Base-by-base conservation (phyloP, 2,113 vertebrate genomes). In the Gallinago paraguaiae region DNA sequence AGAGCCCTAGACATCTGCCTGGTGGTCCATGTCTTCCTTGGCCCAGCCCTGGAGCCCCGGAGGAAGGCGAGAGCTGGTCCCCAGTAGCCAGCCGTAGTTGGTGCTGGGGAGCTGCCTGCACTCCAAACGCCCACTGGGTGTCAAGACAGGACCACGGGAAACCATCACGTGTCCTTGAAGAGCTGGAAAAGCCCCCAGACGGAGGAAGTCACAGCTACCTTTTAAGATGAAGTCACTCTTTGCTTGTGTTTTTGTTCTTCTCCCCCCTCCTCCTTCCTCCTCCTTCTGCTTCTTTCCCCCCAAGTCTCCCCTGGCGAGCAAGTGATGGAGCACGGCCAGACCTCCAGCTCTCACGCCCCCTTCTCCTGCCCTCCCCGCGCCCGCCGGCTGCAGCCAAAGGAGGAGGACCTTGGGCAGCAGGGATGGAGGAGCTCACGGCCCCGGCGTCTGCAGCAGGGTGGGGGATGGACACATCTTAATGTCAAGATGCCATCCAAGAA, bases 201-300 rank as follows among this genome's bases (percentile, higher is more conserved):
- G 1, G 90, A 92, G 92, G 94, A 96, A 94, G 90, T 53, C 76
- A 75, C 94, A 96, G 88, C 94, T 95, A 90, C 92, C 86, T 95
- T 92, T 86, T 72, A 53, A 86, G 95, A 94, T 95, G 96, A 97
- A 95, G 92, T 97, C 94, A 90, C 82, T 92, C 88, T 90, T 76
- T 50, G 68, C 92, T 92, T 48, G 86, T 86, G 88, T 84, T 94
- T 94, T 92, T 70, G 86, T 90, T 88, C 46, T 39, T 41, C 31
- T 1, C 24, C 9, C 25, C 8, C 22, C 6, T 23, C 10, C 7
- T 12, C 33, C 8, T 53, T 19, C n/a, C 3, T 13, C 3, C 74
- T 46, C 76, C 46, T 48, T 9, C 46, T 22, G 10, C 46, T 48
- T 48, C 46, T 22, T 22, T 11, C 46, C 86, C 56, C 67, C 64